Percentiles rank a stretch among this genome's conserved stretches.
Conservation (phyloP, 2,797 vertebrate species). For the Sparidentex hasta region DNA sequence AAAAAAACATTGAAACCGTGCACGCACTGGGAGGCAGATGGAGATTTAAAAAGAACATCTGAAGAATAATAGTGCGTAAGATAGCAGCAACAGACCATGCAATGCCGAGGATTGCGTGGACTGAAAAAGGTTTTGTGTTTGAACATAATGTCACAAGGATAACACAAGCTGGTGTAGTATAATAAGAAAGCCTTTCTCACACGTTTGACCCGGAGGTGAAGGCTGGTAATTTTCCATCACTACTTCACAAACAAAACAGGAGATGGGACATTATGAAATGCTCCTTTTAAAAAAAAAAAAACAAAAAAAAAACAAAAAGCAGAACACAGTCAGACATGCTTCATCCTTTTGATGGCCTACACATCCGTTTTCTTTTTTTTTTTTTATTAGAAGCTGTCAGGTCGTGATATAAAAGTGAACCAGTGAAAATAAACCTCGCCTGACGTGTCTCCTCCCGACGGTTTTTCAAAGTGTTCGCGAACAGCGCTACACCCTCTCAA, state of each 20-base stretch:
- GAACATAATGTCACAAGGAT: background rate
- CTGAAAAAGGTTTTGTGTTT: background rate
- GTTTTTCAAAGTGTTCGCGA: constrained; percentile 54
- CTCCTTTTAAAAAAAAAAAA: constrained; percentile 32
- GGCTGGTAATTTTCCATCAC: constrained; percentile 35
- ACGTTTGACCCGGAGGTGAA: constrained; percentile 16
- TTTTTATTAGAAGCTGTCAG: constrained; percentile 32
- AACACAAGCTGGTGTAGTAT: constrained; percentile 12
- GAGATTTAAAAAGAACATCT: constrained; percentile 1
- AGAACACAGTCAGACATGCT: constrained; percentile 13
- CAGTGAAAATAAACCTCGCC: constrained; percentile 56
- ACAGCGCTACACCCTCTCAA: constrained; percentile 57
- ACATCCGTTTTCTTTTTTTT: constrained; percentile 30
- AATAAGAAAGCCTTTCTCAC: constrained; percentile 7
- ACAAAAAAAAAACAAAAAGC: too few relatives aligned
- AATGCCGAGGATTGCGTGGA: background rate
- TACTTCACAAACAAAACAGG: constrained; percentile 53
- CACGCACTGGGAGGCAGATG: background rate
- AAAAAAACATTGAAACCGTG: constrained; percentile 30
- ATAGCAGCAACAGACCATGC: background rate
- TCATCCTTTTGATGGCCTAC: constrained; percentile 23
- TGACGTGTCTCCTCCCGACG: constrained; percentile 45
- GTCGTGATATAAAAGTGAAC: constrained; percentile 39
- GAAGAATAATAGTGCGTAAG: background rate
- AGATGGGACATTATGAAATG: constrained; percentile 23